Evolutionary conservation across 1,140 invertebrate species (phyloP), one percentile per base, ranked within the genome.

Genomic region (Belonocnema kinseyi): DNA sequence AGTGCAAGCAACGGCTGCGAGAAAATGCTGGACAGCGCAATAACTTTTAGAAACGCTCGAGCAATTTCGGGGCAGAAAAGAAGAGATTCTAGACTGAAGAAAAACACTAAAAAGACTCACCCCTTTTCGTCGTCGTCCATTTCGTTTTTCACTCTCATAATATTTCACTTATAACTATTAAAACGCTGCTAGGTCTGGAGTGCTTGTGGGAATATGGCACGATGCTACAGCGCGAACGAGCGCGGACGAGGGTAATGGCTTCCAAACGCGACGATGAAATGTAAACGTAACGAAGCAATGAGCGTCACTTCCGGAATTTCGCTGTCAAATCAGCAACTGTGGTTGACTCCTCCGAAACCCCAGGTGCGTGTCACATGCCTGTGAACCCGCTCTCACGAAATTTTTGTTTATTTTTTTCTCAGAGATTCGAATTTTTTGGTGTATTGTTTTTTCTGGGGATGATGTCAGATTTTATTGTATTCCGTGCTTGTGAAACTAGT

Each of bases 61-160:
- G 73, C 19, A 17, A 80, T 75, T 80, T 11, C 50, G 17, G 13
- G 56, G 16, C 21, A 16, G 21, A 61, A 50, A 71, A 73, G 52
- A 50, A 11, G 8, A 0, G 77, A 76, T 77, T 75, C 40, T 50
- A 56, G 58, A 16, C 40, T n/a, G 5, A 2, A 19, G n/a, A 53
- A 76, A 52, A 50, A 53, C 53, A 66, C 14, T 54, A 26, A 61
- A 40, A 52, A 58, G 74, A 86, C 90, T 91, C 82, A 92, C 91
- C 91, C 91, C 89, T 92, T 92, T 90, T 93, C 92, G 85, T 93
- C 92, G 88, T 92, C 92, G 85, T 93, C 92, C 91, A 92, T 92
- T 84, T 93, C 92, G 89, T 87, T 90, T 89, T 92, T 93, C 83
- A 92, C 92, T 91, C 92, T 91, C 92, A 92, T 93, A 90, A 88